phyloP scores from a whole-genome alignment of 2,113 vertebrate genomes.

The Sphaerodactylus townsendi region DNA sequence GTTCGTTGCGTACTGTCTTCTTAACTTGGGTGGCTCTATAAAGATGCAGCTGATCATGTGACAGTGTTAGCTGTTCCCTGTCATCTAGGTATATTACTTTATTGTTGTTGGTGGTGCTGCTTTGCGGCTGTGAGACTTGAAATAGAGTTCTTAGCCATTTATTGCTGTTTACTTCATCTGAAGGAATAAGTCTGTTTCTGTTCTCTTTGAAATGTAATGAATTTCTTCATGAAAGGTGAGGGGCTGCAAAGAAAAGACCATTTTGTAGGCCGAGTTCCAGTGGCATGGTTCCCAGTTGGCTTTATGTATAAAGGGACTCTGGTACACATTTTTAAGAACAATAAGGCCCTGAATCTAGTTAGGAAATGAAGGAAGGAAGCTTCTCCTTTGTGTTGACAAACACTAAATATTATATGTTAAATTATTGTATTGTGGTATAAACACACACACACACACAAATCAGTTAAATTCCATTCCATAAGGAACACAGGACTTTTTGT shows the following conservation, averaged over 20 bases:
- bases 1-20: constrained; percentile 10
- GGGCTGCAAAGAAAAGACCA: constrained; percentile 48
- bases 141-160: constrained; percentile 59
- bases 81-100: constrained; percentile 57
- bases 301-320: not conserved
- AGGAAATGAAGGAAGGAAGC: not conserved
- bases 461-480: not conserved
- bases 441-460: not conserved
- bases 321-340: not conserved
- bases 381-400: not conserved
- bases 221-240: constrained; percentile 44
- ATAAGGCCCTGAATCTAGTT: not conserved
- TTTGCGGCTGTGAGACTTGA: constrained; percentile 65
- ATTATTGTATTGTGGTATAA: not conserved
- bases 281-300: not conserved
- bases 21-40: constrained; percentile 17
- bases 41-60: constrained; percentile 21
- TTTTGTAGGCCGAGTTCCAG: constrained; percentile 11
- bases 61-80: constrained; percentile 46
- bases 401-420: not conserved
- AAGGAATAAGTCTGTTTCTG: constrained; percentile 40
- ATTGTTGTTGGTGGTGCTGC: constrained; percentile 63
- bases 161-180: constrained; percentile 48
- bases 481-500: not conserved
- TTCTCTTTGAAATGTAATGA: constrained; percentile 54